phyloP scores from a whole-genome alignment of 1,140 invertebrate species.

The Ips nitidus region DNA sequence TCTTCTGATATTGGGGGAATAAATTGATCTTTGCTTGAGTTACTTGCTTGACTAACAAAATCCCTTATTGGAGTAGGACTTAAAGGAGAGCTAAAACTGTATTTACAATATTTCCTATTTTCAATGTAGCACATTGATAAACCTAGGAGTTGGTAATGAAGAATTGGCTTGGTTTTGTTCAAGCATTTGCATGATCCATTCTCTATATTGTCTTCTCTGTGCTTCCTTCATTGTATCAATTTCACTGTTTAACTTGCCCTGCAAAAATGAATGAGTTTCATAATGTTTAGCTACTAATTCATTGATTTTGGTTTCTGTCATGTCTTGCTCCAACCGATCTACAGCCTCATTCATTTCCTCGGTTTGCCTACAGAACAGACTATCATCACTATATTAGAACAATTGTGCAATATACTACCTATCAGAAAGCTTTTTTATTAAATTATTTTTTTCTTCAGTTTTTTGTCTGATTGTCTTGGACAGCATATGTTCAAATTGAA shows the following conservation, averaged over 20 bases:
- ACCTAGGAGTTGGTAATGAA: conserved; percentile 58
- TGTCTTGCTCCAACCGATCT: conserved; percentile 64
- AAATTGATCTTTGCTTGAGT: conserved; percentile 38
- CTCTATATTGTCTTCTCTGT: conserved; percentile 77
- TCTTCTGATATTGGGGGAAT: conserved; percentile 70
- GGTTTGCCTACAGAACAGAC: conserved; percentile 59
- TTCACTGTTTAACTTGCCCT: conserved; percentile 71
- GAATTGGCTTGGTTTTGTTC: conserved; percentile 65
- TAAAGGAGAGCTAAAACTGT: conserved; percentile 43
- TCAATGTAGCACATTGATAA: not conserved
- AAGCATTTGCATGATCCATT: conserved; percentile 77
- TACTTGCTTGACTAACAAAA: conserved; percentile 3
- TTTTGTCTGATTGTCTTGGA: conserved; percentile 69
- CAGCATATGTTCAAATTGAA: conserved; percentile 78
- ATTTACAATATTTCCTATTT: conserved; percentile 6
- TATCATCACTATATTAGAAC: not conserved
- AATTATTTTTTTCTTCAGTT: conserved; percentile 65
- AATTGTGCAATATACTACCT: conserved; percentile 51
- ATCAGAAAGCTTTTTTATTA: conserved; percentile 60
- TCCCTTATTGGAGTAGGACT: conserved; percentile 42
- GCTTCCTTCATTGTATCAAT: conserved; percentile 73
- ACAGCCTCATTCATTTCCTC: conserved; percentile 78
- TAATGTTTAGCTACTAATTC: conserved; percentile 74
- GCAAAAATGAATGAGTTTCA: conserved; percentile 72
- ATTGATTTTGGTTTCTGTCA: conserved; percentile 77